A percentile compares a stretch with the other conserved stretches of the same genome.
Evolutionary conservation across 2,797 vertebrate genomes (phyloP).

Genomic region (Rhinella marina): DNA sequence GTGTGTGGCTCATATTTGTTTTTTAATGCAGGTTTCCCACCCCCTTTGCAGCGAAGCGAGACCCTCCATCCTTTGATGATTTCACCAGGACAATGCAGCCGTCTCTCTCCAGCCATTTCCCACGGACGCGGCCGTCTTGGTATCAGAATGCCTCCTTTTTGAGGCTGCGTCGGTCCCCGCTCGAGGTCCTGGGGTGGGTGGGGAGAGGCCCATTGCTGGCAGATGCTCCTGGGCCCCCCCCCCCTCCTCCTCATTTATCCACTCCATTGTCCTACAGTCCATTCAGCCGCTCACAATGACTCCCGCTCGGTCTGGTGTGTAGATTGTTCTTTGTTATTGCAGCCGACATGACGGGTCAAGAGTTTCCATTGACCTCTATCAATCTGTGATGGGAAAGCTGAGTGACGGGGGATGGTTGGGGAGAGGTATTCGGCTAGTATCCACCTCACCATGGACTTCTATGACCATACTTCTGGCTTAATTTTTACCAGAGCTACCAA

Average conservation of each 20-base stretch:
- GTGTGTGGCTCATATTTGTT: neutral
- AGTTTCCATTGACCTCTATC: conserved; percentile 18
- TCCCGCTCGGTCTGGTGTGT: conserved; percentile 19
- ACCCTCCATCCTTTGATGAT: conserved; percentile 24
- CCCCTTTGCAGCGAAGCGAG: neutral
- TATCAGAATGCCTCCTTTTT: conserved; percentile 21
- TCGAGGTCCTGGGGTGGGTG: neutral
- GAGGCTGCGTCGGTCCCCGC: neutral
- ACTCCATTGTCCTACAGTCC: conserved; percentile 33
- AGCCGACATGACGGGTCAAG: conserved; percentile 47
- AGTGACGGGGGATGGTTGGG: neutral
- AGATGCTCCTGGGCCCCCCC: conserved; percentile 37
- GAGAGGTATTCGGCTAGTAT: neutral
- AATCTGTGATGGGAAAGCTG: conserved; percentile 36
- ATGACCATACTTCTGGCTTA: no score
- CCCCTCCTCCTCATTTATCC: neutral
- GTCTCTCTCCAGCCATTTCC: conserved; percentile 4
- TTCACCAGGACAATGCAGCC: conserved; percentile 25
- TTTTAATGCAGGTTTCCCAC: conserved; percentile 12
- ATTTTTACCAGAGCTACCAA: no score
- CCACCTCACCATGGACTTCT: neutral
- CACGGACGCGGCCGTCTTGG: conserved; percentile 4
- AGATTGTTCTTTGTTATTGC: neutral
- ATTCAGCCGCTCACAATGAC: conserved; percentile 35
- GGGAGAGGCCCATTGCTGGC: conserved; percentile 21